Evolutionary conservation across 2,888 invertebrate species (phyloP), one percentile per base, ranked within the genome.

Genomic region (Willowsia nigromaculata): DNA sequence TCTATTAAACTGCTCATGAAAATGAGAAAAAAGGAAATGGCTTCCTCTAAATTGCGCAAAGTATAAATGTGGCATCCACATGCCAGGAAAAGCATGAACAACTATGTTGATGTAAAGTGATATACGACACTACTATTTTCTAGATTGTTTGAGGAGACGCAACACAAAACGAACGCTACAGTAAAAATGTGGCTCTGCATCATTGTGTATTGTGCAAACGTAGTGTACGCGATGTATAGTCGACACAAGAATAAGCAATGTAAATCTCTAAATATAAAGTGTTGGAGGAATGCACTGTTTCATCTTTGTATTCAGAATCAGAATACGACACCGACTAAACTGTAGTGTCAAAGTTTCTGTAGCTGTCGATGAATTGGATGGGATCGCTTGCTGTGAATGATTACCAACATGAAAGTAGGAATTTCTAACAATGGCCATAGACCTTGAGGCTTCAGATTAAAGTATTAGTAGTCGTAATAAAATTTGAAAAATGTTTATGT

Each of bases 41-140:
- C 5, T 80, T 89, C 50, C 59, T 47, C 68, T 80, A 85, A 85
- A 84, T 89, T 89, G 85, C 88, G 62, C 65, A 87, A 80, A 71
- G 80, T 89, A 85, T 84, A 89, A 83, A 89, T 89, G 84, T 80
- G 85, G 89, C 85, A 89, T 85, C 68, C 85, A 81, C 85, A 89
- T 84, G 89, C 85, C 84, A 89, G 89, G 82, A 87, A 87, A 78
- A 71, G 56, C 87, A 71, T 68, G 81, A 87, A 87, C 86, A 85
- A 85, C 81, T 62, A 87, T 74, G 74, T 30, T 71, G 87, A 82
- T 74, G 81, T 59, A 27, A 40, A 40, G 68, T 86, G 86, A 86
- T 80, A 80, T 81, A 86, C 56, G 78, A 78, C 53, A 53, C 53
- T 78, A 43, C 47, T 18, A 37, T 56, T 78, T 81, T 59, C 15